These are phyloP conservation scores for Erythrolamprus reginae DNA, from an alignment of 2,113 vertebrate species.

Conservation along the genomic window DNA sequence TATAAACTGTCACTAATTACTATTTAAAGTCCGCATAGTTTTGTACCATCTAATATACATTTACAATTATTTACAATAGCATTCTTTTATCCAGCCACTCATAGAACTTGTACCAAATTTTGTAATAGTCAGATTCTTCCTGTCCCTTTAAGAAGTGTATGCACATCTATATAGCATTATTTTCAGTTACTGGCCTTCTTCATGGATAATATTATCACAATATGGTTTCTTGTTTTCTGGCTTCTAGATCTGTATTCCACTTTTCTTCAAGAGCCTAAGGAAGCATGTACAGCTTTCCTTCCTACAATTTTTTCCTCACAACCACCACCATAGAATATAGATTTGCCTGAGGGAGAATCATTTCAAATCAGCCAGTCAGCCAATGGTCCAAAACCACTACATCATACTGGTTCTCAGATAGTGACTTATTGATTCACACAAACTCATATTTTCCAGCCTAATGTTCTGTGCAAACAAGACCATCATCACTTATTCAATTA, in stretches of 20 bases:
- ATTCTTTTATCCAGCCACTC: too few species aligned
- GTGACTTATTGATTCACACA: neutral
- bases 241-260: neutral
- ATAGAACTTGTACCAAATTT: too few species aligned
- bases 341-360: neutral
- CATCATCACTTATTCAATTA: neutral
- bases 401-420: neutral
- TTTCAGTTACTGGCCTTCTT: neutral
- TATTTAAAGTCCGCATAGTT: too few species aligned
- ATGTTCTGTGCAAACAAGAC: neutral
- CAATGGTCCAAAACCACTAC: neutral
- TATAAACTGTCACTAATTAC: too few species aligned
- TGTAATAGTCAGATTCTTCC: too few species aligned
- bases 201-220: neutral
- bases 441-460: neutral
- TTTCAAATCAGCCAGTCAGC: neutral
- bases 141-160: too few species aligned
- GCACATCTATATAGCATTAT: neutral
- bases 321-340: neutral
- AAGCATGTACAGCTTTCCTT: neutral
- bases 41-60: too few species aligned
- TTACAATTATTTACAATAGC: too few species aligned
- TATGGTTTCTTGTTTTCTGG: neutral
- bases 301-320: neutral
- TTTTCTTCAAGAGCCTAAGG: neutral